Evolutionary conservation across 2,113 vertebrate genomes (phyloP).

Genomic region (Carassius carassius): DNA sequence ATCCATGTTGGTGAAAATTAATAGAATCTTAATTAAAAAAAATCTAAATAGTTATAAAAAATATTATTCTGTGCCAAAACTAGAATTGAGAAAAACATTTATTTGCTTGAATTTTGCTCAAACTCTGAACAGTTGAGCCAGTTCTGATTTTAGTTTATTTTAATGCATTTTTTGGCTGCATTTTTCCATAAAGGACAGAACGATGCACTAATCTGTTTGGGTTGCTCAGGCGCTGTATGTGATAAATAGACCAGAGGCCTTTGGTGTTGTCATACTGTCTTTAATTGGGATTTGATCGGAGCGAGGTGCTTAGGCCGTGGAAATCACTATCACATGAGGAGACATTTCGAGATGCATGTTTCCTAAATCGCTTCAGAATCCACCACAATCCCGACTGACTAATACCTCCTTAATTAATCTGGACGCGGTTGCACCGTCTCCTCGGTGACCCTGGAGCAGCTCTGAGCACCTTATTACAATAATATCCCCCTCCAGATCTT

Average conservation of each 20-base stretch:
- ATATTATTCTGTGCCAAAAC: neutral
- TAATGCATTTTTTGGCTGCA: too few species aligned
- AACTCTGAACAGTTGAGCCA: too few species aligned
- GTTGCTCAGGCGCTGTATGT: neutral
- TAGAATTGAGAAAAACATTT: too few species aligned
- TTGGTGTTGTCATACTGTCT: neutral
- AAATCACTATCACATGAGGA: conserved; percentile 45
- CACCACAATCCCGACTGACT: conserved; percentile 50
- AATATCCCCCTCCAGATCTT: conserved; percentile 55
- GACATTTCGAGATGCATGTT: conserved; percentile 47
- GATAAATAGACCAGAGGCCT: conserved; percentile 11
- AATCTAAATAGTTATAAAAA: neutral
- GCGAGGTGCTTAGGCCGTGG: conserved; percentile 22
- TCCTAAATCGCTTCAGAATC: conserved; percentile 51
- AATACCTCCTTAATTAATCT: conserved; percentile 69
- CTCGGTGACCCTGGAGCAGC: conserved; percentile 46
- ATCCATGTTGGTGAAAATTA: neutral
- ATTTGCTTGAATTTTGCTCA: too few species aligned
- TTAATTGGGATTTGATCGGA: conserved; percentile 48
- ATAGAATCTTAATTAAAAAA: neutral
- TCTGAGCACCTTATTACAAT: conserved; percentile 33
- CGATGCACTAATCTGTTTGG: neutral
- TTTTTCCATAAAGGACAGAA: neutral
- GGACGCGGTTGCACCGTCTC: conserved; percentile 54
- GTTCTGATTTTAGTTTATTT: too few species aligned